Evolutionary conservation across 1,140 invertebrate genomes (phyloP).

Genomic region (Ephestia elutella): DNA sequence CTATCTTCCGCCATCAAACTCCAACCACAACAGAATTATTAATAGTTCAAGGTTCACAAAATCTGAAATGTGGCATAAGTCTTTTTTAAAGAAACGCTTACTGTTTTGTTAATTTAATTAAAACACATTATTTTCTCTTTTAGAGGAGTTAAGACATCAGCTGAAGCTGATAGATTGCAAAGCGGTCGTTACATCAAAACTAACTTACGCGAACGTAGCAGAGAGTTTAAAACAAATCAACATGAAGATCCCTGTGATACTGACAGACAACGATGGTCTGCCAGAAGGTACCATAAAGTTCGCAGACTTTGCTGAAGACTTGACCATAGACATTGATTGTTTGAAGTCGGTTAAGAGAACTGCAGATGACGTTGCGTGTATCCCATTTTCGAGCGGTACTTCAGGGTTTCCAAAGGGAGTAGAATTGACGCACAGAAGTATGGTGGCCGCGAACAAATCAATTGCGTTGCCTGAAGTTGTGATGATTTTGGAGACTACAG

Average conservation of each 20-base stretch:
- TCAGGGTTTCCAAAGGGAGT: slow-evolving; percentile 93
- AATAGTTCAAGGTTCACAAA: too few species aligned
- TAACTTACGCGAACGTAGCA: slow-evolving; percentile 65
- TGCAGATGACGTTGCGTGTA: slow-evolving; percentile 72
- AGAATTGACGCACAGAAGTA: slow-evolving; percentile 81
- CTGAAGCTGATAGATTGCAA: slow-evolving; percentile 79
- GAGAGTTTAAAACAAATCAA: slow-evolving; percentile 63
- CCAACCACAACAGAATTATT: too few species aligned
- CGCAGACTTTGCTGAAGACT: slow-evolving; percentile 72
- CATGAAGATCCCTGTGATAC: slow-evolving; percentile 74
- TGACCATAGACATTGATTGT: slow-evolving; percentile 65
- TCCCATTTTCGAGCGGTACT: slow-evolving; percentile 88
- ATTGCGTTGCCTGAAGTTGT: slow-evolving; percentile 53
- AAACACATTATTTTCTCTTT: too few species aligned
- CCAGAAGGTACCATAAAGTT: slow-evolving; percentile 77
- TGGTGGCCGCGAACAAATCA: slow-evolving; percentile 73
- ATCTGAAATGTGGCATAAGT: too few species aligned
- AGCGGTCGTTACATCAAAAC: slow-evolving; percentile 79
- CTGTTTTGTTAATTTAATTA: too few species aligned
- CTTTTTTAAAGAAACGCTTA: too few species aligned
- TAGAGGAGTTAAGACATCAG: slow-evolving; percentile 86
- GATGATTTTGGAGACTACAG: slow-evolving; percentile 49
- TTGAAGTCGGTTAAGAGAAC: slow-evolving; percentile 59
- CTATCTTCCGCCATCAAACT: too few species aligned
- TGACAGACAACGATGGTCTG: slow-evolving; percentile 61